A percentile compares a stretch with the other conserved stretches of the same genome.
Evolutionary conservation across 64 coral and sea anemone species (phyloP).

Genomic region (Porites lutea): DNA sequence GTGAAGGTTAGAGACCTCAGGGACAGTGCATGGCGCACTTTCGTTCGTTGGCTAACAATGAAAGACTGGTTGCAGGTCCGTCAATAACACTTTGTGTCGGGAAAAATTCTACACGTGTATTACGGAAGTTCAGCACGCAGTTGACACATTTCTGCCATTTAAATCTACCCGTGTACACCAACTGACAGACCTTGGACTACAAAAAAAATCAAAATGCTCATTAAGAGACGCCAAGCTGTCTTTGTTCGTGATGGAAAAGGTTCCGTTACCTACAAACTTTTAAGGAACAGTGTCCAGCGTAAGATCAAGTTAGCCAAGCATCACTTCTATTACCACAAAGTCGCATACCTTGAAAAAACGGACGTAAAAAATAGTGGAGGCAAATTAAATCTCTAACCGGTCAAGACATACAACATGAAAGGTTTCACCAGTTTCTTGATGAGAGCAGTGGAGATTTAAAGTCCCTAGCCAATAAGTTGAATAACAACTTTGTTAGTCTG

Average conservation of each 20-base stretch:
- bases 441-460: neutral
- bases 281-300: slow-evolving; percentile 63
- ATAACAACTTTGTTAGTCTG: too few relatives aligned
- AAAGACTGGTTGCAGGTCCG: slow-evolving; percentile 41
- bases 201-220: slow-evolving; percentile 47
- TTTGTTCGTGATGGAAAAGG: slow-evolving; percentile 49
- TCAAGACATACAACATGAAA: slow-evolving; percentile 5
- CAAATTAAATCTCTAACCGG: slow-evolving; percentile 1
- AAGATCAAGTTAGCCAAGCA: slow-evolving; percentile 60
- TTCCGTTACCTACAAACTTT: slow-evolving; percentile 23
- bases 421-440: slow-evolving; percentile 4
- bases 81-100: slow-evolving; percentile 6
- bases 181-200: slow-evolving; percentile 55
- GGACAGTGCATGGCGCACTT: slow-evolving; percentile 45
- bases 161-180: slow-evolving; percentile 22
- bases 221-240: slow-evolving; percentile 35
- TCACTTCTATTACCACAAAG: slow-evolving; percentile 59
- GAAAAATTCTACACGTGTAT: slow-evolving; percentile 56
- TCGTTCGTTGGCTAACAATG: slow-evolving; percentile 37
- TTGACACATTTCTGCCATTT: slow-evolving; percentile 46
- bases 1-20: slow-evolving; percentile 45
- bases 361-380: neutral
- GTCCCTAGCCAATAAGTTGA: too few relatives aligned
- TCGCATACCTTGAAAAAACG: slow-evolving; percentile 43
- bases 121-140: neutral